Percentiles rank a stretch among this genome's conserved stretches.
Conservation (phyloP, 2,113 vertebrate genomes). For the Terrapene triunguis region DNA sequence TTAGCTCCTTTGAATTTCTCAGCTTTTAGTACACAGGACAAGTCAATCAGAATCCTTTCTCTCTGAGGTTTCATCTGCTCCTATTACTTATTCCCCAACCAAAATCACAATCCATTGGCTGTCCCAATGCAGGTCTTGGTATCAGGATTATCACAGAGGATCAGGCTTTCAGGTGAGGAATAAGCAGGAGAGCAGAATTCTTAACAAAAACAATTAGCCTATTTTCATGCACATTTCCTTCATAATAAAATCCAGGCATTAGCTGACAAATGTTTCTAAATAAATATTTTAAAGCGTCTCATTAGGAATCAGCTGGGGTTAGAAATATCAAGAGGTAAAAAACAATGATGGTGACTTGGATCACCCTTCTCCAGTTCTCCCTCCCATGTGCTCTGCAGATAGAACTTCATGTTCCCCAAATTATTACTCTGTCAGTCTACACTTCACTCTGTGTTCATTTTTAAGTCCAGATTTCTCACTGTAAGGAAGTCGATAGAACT, state of each 20-base stretch:
- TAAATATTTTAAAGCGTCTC: neutral
- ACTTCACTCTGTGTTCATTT: neutral
- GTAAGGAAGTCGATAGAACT: constrained; percentile 66
- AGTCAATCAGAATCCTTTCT: neutral
- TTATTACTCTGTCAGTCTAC: neutral
- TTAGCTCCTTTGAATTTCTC: neutral
- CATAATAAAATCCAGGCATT: neutral
- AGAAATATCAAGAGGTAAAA: neutral
- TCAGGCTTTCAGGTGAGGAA: neutral
- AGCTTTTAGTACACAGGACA: neutral
- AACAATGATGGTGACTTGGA: neutral
- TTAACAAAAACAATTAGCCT: neutral
- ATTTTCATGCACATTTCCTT: neutral
- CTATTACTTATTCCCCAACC: neutral
- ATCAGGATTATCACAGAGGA: neutral
- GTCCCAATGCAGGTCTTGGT: neutral
- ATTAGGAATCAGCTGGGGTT: neutral
- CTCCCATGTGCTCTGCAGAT: neutral
- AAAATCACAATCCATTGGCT: neutral
- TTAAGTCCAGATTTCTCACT: constrained; percentile 47
- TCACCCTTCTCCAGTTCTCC: neutral
- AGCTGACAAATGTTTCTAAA: neutral
- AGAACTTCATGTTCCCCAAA: neutral
- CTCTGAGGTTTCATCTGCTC: neutral
- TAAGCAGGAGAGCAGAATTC: neutral